These are phyloP conservation scores for Morelia viridis DNA, from an alignment of 2,797 vertebrate species.

Conservation along the genomic window DNA sequence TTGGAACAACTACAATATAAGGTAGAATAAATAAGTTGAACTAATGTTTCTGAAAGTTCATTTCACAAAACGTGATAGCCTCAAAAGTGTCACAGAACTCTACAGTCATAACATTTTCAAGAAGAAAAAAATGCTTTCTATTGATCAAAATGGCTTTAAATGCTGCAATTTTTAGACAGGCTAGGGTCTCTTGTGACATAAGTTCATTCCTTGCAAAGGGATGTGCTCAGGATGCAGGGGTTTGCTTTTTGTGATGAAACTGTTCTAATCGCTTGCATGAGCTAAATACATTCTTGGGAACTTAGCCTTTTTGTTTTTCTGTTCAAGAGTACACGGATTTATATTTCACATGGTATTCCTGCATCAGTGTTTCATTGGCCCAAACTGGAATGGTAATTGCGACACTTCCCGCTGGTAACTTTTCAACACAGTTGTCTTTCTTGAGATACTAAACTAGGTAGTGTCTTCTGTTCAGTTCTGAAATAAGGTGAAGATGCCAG, in stretches of 20 bases:
- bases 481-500: background rate
- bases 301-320: background rate
- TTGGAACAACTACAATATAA: background rate
- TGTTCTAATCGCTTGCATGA: background rate
- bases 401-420: background rate
- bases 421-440: background rate
- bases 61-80: background rate
- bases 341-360: constrained; percentile 15
- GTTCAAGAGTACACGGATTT: background rate
- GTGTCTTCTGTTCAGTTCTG: background rate
- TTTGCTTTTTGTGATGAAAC: background rate
- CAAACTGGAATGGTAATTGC: background rate
- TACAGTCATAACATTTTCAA: background rate
- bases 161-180: constrained; percentile 45
- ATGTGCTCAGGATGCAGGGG: background rate
- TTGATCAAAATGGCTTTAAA: constrained; percentile 55
- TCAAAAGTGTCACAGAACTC: background rate
- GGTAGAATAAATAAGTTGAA: background rate
- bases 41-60: background rate
- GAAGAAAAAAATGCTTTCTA: background rate
- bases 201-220: background rate
- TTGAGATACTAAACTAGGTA: background rate
- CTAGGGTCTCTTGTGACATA: background rate
- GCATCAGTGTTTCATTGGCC: background rate
- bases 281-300: background rate